Evolutionary conservation across 2,888 invertebrate genomes (phyloP).

Genomic region (Zeuzera pyrina): DNA sequence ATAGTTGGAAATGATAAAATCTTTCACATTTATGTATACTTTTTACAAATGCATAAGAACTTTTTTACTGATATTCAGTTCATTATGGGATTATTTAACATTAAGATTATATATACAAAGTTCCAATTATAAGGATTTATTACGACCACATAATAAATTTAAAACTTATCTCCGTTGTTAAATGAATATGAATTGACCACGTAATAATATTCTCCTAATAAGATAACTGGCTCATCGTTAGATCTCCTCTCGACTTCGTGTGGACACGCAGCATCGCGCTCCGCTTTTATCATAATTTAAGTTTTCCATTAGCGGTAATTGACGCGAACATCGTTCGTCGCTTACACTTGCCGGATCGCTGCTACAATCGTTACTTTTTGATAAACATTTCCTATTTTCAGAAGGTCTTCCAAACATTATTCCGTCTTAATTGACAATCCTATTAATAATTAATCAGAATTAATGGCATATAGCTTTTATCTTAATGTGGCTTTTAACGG

Average conservation of each 20-base stretch:
- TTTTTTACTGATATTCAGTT: no score
- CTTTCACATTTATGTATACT: no score
- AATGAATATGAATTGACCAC: no score
- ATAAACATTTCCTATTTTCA: slow-evolving; percentile 65
- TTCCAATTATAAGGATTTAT: no score
- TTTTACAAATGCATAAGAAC: no score
- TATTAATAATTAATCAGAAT: slow-evolving; percentile 67
- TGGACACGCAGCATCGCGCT: slow-evolving; percentile 41
- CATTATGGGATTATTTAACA: no score
- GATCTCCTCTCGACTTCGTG: slow-evolving; percentile 9
- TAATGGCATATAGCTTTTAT: slow-evolving; percentile 63
- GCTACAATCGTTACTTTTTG: slow-evolving; percentile 62
- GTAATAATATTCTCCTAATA: no score
- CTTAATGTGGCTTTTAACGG: slow-evolving; percentile 64
- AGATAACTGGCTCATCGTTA: no score
- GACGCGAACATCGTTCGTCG: slow-evolving; percentile 71
- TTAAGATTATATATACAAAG: no score
- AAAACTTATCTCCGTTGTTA: no score
- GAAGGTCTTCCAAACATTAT: slow-evolving; percentile 45
- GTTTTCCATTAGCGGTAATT: slow-evolving; percentile 72
- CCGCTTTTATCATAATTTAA: slow-evolving; percentile 73
- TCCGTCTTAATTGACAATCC: slow-evolving; percentile 62
- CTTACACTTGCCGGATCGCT: slow-evolving; percentile 55
- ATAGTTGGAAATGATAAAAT: no score
- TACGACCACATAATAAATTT: no score